Evolutionary conservation across 1,140 invertebrate genomes (phyloP).

Genomic region (Scaptomyza graminum): DNA sequence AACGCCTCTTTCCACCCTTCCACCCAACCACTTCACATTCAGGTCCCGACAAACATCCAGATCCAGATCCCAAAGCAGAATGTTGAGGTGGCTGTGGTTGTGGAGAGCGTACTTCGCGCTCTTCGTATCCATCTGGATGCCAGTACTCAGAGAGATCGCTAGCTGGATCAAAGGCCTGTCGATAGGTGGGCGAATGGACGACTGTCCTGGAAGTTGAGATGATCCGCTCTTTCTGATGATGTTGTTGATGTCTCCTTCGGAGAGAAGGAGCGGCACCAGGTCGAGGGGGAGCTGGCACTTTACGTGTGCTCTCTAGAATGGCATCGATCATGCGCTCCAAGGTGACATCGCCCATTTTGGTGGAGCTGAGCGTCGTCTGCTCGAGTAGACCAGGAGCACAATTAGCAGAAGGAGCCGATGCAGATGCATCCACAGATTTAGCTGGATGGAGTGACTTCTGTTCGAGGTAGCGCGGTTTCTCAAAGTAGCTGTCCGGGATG

Average conservation of each 20-base stretch:
- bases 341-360: conserved; percentile 78
- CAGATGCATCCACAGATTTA: background rate
- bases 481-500: conserved; percentile 80
- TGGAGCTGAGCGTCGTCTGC: conserved; percentile 65
- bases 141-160: conserved; percentile 71
- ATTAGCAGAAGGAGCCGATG: background rate
- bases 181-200: conserved; percentile 65
- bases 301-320: conserved; percentile 76
- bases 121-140: conserved; percentile 43
- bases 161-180: conserved; percentile 68
- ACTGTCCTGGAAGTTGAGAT: background rate
- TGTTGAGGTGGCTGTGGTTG: background rate
- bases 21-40: background rate
- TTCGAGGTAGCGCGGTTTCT: conserved; percentile 77
- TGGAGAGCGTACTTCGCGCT: conserved; percentile 71
- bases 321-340: conserved; percentile 83
- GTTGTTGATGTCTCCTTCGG: conserved; percentile 5
- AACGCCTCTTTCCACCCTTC: conserved; percentile 32
- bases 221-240: conserved; percentile 6
- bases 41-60: too few relatives aligned
- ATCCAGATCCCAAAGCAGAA: background rate
- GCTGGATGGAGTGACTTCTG: conserved; percentile 27
- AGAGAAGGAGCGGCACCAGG: background rate
- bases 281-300: conserved; percentile 22
- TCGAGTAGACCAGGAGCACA: conserved; percentile 4